Evolutionary conservation across 2,888 invertebrate genomes (phyloP).

Genomic region (Stenolophus ochropezus): DNA sequence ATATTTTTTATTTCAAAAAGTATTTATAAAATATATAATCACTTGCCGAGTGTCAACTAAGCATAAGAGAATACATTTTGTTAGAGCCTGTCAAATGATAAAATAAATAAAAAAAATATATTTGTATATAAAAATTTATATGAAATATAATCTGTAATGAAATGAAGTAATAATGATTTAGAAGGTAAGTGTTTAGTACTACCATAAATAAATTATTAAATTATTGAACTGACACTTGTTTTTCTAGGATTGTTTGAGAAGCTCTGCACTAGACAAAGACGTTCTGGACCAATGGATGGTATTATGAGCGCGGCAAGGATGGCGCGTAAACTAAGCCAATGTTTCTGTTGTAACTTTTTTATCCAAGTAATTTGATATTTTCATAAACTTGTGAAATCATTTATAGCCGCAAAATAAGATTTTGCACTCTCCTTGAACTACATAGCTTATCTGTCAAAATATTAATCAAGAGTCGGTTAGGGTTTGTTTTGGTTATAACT

Average conservation of each 20-base stretch:
- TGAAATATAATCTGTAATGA: no score
- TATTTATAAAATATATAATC: no score
- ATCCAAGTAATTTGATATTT: not conserved
- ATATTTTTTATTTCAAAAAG: no score
- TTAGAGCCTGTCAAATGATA: no score
- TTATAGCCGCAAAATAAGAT: constrained; percentile 11
- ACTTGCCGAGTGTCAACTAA: no score
- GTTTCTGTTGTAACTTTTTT: constrained; percentile 3
- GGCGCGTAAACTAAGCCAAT: constrained; percentile 18
- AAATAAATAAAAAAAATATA: no score
- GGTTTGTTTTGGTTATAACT: constrained; percentile 7
- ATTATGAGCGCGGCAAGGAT: not conserved
- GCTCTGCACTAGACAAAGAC: not conserved
- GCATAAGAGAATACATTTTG: no score
- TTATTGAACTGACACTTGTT: no score
- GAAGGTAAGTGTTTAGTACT: no score
- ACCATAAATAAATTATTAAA: no score
- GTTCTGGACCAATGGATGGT: not conserved
- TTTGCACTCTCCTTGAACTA: not conserved
- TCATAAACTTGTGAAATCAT: constrained; percentile 12
- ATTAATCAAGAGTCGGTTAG: not conserved
- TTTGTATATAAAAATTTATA: no score
- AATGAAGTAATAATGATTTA: no score
- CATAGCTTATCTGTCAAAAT: not conserved
- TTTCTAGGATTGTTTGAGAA: not conserved